Base-by-base conservation (phyloP, 2,888 invertebrate species). In the Melieria crassipennis region DNA sequence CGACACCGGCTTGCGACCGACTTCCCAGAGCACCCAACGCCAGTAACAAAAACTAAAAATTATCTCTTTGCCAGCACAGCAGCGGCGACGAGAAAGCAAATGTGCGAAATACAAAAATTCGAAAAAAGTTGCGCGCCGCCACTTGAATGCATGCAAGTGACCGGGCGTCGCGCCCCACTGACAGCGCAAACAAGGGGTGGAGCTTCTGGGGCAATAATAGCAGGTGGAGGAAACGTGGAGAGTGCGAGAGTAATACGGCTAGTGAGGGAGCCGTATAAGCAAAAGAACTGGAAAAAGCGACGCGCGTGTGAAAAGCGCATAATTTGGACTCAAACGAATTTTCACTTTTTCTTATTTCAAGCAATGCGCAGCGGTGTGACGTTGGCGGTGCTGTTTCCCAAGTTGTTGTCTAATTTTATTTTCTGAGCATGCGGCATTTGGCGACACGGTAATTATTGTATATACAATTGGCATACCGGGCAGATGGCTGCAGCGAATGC, bases 221-320 rank as follows among this genome's bases (percentile, higher is more conserved):
- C 30, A 30, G 2, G 30, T 30, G 30, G 30, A 30, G 2, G 30
- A 30, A 30, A 30, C 30, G 30, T 30, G 30, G 30, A 30, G 30
- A 30, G 30, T 2, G 30, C 30, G 30, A 30, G 30, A 30, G 30
- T 3, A 30, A 30, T 30, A 30, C 30, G 30, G 30, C 30, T 30
- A 30, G 30, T 30, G 30, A 30, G 30, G 30, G 3, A 30, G 30
- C 30, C 30, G 30, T 30, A 30, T 30, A 30, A 30, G 30, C 30
- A 30, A 30, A 30, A 30, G 30, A 30, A 30, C 30, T 13, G 11
- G 30, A 30, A 30, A 30, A 30, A 30, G 45, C 9, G 72, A 46
- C 57, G 78, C 78, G 77, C 82, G 82, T 82, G 82, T 82, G 82
- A 82, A 82, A 81, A 80, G 82, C 82, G 81, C 81, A 82, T 82